These are phyloP conservation scores for Malurus leucopterus DNA, from an alignment of 2,797 vertebrate species.

Conservation along the genomic window DNA sequence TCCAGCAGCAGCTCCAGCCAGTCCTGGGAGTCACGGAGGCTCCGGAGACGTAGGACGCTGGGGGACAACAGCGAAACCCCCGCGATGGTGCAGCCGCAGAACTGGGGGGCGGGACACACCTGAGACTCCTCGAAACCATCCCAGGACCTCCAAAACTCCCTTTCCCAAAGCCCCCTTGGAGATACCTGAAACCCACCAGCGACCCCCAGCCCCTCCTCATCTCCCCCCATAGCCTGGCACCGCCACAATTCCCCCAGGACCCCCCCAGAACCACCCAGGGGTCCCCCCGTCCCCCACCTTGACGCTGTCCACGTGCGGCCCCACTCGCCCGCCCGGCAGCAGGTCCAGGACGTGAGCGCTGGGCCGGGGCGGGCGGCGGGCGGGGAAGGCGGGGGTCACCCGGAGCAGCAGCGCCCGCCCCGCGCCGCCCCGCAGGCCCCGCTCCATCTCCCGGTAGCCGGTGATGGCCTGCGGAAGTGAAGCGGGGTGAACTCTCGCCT, in stretches of 20 bases:
- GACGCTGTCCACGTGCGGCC: neutral
- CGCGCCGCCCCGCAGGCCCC: neutral
- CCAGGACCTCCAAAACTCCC: neutral
- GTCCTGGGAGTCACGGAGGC: neutral
- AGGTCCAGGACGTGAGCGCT: neutral
- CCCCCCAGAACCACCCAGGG: too few relatives aligned
- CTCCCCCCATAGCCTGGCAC: neutral
- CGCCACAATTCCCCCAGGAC: neutral
- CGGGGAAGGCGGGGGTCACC: neutral
- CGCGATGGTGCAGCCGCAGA: neutral
- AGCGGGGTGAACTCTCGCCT: neutral
- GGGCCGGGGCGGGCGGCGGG: neutral
- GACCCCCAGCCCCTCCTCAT: too few relatives aligned
- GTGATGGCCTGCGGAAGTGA: neutral
- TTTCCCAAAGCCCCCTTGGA: too few relatives aligned
- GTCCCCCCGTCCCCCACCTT: neutral
- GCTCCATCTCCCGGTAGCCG: neutral
- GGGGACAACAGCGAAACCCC: neutral
- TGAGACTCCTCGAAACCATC: neutral
- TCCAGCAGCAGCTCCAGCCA: neutral
- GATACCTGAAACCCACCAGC: too few relatives aligned
- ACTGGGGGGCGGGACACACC: neutral
- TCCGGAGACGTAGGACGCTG: neutral
- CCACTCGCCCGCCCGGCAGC: neutral
- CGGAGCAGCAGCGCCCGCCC: neutral